These are phyloP conservation scores for Monopterus albus DNA, from an alignment of 2,113 vertebrate species.

Conservation along the genomic window DNA sequence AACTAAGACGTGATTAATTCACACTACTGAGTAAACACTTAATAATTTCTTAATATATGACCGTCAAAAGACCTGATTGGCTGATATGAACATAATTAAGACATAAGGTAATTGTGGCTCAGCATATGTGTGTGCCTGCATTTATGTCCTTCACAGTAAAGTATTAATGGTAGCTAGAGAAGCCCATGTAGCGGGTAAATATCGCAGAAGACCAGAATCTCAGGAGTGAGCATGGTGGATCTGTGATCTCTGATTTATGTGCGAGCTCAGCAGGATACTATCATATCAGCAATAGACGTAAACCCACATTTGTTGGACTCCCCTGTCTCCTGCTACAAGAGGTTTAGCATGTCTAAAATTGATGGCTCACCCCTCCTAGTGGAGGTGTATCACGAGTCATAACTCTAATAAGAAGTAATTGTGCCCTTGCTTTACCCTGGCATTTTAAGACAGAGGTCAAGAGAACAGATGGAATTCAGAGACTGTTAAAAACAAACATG, in stretches of 20 bases:
- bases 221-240: conserved; percentile 63
- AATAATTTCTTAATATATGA: conserved; percentile 47
- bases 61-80: conserved; percentile 53
- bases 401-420: conserved; percentile 71
- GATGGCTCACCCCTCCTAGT: conserved; percentile 47
- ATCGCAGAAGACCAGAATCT: conserved; percentile 72
- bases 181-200: conserved; percentile 67
- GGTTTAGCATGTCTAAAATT: conserved; percentile 60
- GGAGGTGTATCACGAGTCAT: conserved; percentile 66
- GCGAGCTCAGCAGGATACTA: conserved; percentile 71
- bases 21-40: conserved; percentile 30
- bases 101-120: conserved; percentile 2
- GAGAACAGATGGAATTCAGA: conserved; percentile 55
- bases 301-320: conserved; percentile 47
- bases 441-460: conserved; percentile 51
- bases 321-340: conserved; percentile 55
- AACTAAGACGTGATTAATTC: conserved; percentile 43
- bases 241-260: conserved; percentile 73
- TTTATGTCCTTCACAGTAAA: conserved; percentile 1
- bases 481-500: conserved; percentile 54
- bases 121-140: not conserved
- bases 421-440: conserved; percentile 42
- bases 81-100: conserved; percentile 43
- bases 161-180: conserved; percentile 43
- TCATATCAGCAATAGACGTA: conserved; percentile 46